A percentile compares a stretch with the other conserved stretches of the same genome.
Conservation (phyloP, 1,140 invertebrate species). For the Penaeus vannamei region DNA sequence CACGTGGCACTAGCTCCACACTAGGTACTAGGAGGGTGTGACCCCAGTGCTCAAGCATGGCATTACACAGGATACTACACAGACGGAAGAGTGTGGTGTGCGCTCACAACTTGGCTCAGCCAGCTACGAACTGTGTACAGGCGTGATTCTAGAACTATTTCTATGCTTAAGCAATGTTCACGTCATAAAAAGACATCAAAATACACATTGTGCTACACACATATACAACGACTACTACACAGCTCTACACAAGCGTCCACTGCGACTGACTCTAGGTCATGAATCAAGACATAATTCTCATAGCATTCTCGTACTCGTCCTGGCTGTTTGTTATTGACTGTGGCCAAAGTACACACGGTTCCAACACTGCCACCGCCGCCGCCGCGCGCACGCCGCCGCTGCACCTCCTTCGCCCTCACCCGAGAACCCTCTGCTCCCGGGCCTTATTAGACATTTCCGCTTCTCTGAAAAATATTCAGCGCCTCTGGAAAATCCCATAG, state of each 20-base stretch:
- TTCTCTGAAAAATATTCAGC: no score
- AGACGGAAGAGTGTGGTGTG: constrained; percentile 19
- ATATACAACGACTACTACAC: constrained; percentile 53
- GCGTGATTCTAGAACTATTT: constrained; percentile 38
- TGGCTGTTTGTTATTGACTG: constrained; percentile 46
- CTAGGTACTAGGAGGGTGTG: constrained; percentile 17
- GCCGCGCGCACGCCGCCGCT: no score
- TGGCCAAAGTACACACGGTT: constrained; percentile 23
- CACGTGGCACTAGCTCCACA: neutral
- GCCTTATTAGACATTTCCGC: no score
- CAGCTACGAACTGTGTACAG: constrained; percentile 10
- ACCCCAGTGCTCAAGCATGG: constrained; percentile 19
- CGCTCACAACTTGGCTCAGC: constrained; percentile 9
- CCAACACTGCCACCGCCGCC: constrained; percentile 5
- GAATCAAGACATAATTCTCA: constrained; percentile 41
- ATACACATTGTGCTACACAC: constrained; percentile 42
- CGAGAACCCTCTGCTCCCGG: no score
- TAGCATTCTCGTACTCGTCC: constrained; percentile 37
- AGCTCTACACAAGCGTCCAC: constrained; percentile 42
- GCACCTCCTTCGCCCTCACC: no score
- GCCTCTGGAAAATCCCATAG: no score
- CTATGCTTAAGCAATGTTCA: constrained; percentile 31
- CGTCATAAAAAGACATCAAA: constrained; percentile 9
- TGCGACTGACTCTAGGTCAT: constrained; percentile 38
- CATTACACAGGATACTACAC: constrained; percentile 6